Base-by-base conservation (phyloP, 2,888 invertebrate species). In the Geophilus truncorum region DNA sequence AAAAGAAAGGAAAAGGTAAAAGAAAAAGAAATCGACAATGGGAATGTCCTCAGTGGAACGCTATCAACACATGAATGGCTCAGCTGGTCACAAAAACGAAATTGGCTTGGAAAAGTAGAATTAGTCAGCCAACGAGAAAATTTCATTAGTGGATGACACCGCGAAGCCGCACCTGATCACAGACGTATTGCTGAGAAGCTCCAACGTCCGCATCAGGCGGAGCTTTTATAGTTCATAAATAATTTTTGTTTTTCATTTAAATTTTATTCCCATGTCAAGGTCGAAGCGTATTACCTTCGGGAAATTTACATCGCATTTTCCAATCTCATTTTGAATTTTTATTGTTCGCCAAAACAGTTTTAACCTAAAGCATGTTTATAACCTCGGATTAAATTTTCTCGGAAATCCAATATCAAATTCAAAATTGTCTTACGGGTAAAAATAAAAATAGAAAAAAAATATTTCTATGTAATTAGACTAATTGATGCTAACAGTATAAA, bases 71-170 rank as follows among this genome's bases (percentile, higher is more conserved):
- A 51, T 51, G 70, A 70, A 70, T 70, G 70, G 70, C 70, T 70
- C 70, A 70, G 70, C 70, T 70, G 70, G 70, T 28, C 70, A 70
- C 70, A 70, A 70, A 70, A 70, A 70, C 70, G 70, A 70, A 70
- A 70, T 70, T 70, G 70, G 70, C 70, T 70, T 23, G 70, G 25
- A 70, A 62, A 28, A 70, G 25, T 70, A 70, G 70, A 70, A 70
- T 70, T 70, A 70, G 70, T 70, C 25, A 70, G 70, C 70, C 70
- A 70, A 70, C 70, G 70, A 28, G 70, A 70, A 70, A 70, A 70
- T 70, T 70, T 70, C 70, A 70, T 70, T 70, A 70, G 70, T n/a
- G 70, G 70, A 70, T 70, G 70, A 70, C 70, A 70, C 25, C 70
- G 28, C 9, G 28, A 51, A 70, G 28, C 70, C 28, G 70, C 70